A percentile compares a stretch with the other conserved stretches of the same genome.
Evolutionary conservation across 2,888 invertebrate genomes (phyloP).

Genomic region (Pantelozetes paolii): DNA sequence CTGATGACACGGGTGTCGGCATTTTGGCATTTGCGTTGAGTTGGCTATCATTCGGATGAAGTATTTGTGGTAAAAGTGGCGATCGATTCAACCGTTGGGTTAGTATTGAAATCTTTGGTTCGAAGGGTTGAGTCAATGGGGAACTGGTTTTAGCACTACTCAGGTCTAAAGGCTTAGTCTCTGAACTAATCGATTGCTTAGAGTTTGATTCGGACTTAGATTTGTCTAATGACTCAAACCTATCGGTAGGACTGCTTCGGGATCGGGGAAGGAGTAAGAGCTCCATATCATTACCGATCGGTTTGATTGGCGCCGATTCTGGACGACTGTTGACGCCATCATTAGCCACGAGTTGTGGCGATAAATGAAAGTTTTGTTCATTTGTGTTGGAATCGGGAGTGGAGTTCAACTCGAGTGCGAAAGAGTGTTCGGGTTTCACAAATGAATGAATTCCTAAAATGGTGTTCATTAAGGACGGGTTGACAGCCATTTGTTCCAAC

Average conservation of each 20-base stretch:
- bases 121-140: conserved; percentile 11
- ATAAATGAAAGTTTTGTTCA: not conserved
- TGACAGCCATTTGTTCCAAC: conserved; percentile 21
- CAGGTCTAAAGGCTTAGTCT: conserved; percentile 23
- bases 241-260: conserved; percentile 16
- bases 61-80: not conserved
- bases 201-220: not conserved
- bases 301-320: conserved; percentile 10
- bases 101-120: conserved; percentile 14
- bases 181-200: not conserved
- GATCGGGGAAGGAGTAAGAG: conserved; percentile 17
- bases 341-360: not conserved
- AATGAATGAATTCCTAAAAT: conserved; percentile 15
- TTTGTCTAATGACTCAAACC: not conserved
- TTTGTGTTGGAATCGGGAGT: not conserved
- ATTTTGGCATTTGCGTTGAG: not conserved
- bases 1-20: not conserved
- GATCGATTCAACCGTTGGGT: not conserved
- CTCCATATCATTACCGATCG: not conserved
- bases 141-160: conserved; percentile 42
- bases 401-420: conserved; percentile 26
- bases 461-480: conserved; percentile 2
- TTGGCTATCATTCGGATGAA: not conserved
- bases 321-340: not conserved
- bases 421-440: not conserved